Conservation (phyloP, 2,888 invertebrate species). For the Calephelis perditalis region DNA sequence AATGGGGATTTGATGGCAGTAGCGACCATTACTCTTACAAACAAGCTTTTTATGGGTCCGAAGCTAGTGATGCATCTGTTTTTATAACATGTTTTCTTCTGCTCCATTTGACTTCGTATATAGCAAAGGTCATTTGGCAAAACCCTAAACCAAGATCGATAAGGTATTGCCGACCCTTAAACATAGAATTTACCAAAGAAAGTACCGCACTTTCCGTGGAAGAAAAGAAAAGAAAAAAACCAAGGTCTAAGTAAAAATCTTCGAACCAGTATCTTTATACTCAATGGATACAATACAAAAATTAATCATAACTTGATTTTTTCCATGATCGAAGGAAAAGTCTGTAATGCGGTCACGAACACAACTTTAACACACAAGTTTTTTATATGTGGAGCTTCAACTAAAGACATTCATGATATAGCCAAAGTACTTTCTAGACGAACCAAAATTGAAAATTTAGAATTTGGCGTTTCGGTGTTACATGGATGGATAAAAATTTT, state of each 20-base stretch:
- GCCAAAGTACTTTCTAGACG: too few species aligned
- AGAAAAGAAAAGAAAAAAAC: slow-evolving; percentile 33
- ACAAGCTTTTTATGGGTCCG: slow-evolving; percentile 3
- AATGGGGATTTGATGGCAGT: slow-evolving; percentile 9
- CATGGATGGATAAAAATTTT: too few species aligned
- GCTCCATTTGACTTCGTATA: slow-evolving; percentile 24
- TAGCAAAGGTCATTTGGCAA: slow-evolving; percentile 33
- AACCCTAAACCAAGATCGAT: slow-evolving; percentile 34
- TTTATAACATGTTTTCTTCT: slow-evolving; percentile 35
- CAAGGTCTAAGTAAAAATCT: slow-evolving; percentile 16
- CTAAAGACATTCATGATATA: too few species aligned
- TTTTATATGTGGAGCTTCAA: too few species aligned
- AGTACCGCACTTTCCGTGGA: slow-evolving; percentile 29
- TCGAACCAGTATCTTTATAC: slow-evolving; percentile 10
- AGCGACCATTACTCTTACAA: slow-evolving; percentile 3
- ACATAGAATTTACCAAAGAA: slow-evolving; percentile 33
- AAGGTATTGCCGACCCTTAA: slow-evolving; percentile 35
- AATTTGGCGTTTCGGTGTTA: too few species aligned
- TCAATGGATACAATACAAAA: slow-evolving; percentile 14
- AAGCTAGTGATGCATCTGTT: slow-evolving; percentile 21
- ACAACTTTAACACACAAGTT: too few species aligned
- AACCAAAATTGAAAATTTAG: too few species aligned
- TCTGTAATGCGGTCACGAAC: too few species aligned
- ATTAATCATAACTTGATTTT: slow-evolving; percentile 15
- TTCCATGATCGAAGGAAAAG: slow-evolving; percentile 19